Evolutionary conservation across 2,113 vertebrate genomes (phyloP), one percentile per base, ranked within the genome.

Genomic region (Callorhinus ursinus): DNA sequence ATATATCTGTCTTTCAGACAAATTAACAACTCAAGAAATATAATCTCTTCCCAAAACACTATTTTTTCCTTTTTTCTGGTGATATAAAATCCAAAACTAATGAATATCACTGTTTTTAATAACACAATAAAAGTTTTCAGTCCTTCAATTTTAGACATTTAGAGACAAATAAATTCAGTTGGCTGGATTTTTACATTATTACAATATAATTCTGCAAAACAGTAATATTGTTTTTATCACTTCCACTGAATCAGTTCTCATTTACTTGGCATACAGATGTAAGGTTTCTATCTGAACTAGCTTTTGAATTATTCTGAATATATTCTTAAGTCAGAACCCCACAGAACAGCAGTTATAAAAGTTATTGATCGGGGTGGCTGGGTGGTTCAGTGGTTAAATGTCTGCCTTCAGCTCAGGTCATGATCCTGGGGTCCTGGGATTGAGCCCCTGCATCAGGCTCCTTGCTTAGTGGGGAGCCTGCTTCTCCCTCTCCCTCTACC

Each of bases 11-110:
- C 39, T 93, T 95, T 46, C 79, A 28, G n/a, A 82, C 24, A 88
- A 96, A 71, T 77, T 33, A 88, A 61, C 22, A 71, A 82, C 51
- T 93, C 87, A 92, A 95, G 11, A 93, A 95, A 82, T 65, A 53
- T 2, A 93, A 84, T 89, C 15, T 90, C 55, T 97, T 88, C 67
- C n/a, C 28, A 14, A 65, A 42, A 61, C 1, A 39, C 0, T 9
- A 5, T 22, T 86, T 51, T 39, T 16, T 18, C 14, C 71, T 63
- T 90, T 61, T 63, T 89, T 67, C 36, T 67, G 31, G 1, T 92
- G 93, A 79, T 0, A 67, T 33, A 92, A 87, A 89, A 80, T 24
- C 12, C 12, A 81, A 91, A 92, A 59, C 19, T 55, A 55, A 84
- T 84, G 22, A 96, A 1, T 65, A 33, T 90, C 59, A 95, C 63